Evolutionary conservation across 1,140 invertebrate species (phyloP).

Genomic region (Ceratitis capitata): DNA sequence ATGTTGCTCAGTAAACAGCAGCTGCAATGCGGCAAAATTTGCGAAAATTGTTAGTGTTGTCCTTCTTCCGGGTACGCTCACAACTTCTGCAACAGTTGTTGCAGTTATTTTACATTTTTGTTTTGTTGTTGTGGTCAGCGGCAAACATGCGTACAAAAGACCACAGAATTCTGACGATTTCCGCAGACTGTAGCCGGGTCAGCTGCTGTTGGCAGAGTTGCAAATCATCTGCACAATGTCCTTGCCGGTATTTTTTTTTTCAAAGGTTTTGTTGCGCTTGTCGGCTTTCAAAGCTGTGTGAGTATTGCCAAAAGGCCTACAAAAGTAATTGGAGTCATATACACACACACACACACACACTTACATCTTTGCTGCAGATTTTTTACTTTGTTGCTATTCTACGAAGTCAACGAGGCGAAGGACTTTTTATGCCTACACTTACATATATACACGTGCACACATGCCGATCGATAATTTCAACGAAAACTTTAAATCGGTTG

Average conservation of each 20-base stretch:
- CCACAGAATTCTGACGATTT: neutral
- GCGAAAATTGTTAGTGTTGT: neutral
- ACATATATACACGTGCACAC: neutral
- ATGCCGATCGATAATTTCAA: conserved; percentile 15
- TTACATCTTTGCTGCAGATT: neutral
- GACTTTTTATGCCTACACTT: neutral
- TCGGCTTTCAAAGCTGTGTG: neutral
- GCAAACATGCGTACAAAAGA: conserved; percentile 23
- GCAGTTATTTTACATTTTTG: no score
- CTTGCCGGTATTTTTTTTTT: conserved; percentile 12
- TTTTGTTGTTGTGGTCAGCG: conserved; percentile 10
- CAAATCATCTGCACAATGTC: conserved; percentile 9
- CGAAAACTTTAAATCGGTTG: neutral
- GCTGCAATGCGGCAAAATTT: conserved; percentile 27
- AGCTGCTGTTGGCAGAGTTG: conserved; percentile 21
- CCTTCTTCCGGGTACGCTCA: neutral
- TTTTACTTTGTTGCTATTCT: neutral
- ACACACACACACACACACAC: neutral
- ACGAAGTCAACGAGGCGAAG: neutral
- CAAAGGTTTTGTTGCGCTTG: neutral
- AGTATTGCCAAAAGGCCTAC: neutral
- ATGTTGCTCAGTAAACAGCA: neutral
- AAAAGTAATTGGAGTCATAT: neutral
- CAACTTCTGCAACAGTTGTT: neutral
- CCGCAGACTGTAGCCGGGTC: neutral